phyloP scores from a whole-genome alignment of 2,888 invertebrate genomes.

The Sicus ferrugineus region DNA sequence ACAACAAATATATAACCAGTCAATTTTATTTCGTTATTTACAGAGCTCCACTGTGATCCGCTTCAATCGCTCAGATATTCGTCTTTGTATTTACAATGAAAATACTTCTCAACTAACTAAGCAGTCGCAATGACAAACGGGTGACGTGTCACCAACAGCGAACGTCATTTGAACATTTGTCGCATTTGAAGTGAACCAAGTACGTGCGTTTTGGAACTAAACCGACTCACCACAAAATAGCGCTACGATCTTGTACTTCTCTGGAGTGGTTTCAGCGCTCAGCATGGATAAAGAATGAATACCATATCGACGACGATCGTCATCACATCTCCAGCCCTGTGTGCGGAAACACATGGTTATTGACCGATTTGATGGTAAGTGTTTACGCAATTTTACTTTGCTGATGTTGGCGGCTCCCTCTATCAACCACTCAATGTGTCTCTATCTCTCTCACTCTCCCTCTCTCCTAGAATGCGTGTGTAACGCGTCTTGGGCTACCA shows the following conservation, averaged over 20 bases:
- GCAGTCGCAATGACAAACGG: not conserved
- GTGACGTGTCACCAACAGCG: not conserved
- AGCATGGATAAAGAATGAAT: constrained; percentile 37
- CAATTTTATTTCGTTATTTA: constrained; percentile 6
- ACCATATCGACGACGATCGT: constrained; percentile 30
- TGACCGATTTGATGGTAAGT: constrained; percentile 21
- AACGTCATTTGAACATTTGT: not conserved
- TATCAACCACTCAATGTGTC: no score
- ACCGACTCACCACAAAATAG: no score
- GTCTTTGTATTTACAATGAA: not conserved
- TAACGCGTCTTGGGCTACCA: no score
- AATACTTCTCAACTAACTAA: not conserved
- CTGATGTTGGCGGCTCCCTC: no score
- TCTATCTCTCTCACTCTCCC: no score
- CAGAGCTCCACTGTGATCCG: constrained; percentile 18
- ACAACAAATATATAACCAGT: constrained; percentile 19
- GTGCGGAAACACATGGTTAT: not conserved
- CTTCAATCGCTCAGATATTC: not conserved
- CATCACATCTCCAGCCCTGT: constrained; percentile 3
- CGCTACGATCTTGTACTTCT: no score
- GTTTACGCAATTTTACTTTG: constrained; percentile 9
- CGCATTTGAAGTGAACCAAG: not conserved
- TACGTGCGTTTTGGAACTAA: no score
- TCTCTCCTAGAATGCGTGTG: no score
- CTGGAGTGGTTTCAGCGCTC: no score